Evolutionary conservation across 1,140 invertebrate genomes (phyloP).

Genomic region (Leptinotarsa undecemlineata): DNA sequence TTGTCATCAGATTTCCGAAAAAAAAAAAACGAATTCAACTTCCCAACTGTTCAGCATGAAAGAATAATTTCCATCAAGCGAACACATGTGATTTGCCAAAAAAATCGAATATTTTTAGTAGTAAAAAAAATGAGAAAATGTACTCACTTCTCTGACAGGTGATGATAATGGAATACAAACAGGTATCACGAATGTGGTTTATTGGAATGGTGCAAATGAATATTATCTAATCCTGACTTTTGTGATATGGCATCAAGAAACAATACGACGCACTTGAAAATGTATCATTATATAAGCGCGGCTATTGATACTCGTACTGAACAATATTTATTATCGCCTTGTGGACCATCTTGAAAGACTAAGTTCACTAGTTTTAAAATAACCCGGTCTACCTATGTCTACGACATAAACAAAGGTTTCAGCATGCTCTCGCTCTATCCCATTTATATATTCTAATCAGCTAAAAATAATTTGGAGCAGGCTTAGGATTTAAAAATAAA

Average conservation of each 20-base stretch:
- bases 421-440: not conserved
- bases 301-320: not conserved
- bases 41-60: not conserved
- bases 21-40: not conserved
- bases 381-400: slow-evolving; percentile 1
- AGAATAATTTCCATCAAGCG: not conserved
- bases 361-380: not conserved
- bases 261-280: not conserved
- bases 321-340: not conserved
- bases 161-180: not conserved
- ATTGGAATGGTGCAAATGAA: slow-evolving; percentile 5
- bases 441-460: slow-evolving; percentile 2
- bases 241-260: not conserved
- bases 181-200: not conserved
- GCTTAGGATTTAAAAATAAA: not conserved
- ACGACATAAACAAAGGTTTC: not conserved
- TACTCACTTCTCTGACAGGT: not conserved
- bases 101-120: not conserved
- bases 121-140: not conserved
- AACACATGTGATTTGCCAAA: not conserved
- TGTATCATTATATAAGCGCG: not conserved
- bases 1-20: not conserved
- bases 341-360: not conserved
- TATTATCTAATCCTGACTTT: not conserved
- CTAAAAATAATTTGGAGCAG: slow-evolving; percentile 2